Evolutionary conservation across 2,888 invertebrate species (phyloP).

Genomic region (Drosophila quinaria): DNA sequence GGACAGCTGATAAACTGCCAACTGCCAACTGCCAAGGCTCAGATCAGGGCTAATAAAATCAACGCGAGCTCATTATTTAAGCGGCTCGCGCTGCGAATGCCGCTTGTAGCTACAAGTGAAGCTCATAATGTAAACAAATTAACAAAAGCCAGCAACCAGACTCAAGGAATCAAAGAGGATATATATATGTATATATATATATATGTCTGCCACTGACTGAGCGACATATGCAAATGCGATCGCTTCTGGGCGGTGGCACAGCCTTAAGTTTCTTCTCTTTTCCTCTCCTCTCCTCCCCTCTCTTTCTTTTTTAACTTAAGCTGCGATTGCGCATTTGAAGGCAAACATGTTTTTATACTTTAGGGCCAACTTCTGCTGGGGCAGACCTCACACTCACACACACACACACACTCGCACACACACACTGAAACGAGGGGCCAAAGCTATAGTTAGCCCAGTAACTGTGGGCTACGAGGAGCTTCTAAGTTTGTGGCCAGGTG

Average conservation of each 20-base stretch:
- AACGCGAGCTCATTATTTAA: constrained; percentile 77
- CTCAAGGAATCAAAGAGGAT: constrained; percentile 7
- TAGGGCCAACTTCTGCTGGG: constrained; percentile 61
- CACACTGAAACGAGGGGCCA: not conserved
- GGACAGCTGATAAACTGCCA: constrained; percentile 22
- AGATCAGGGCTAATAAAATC: constrained; percentile 63
- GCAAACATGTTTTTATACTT: constrained; percentile 86
- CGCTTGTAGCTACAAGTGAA: constrained; percentile 82
- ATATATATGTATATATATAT: not conserved
- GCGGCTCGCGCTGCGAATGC: constrained; percentile 73
- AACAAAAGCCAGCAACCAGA: constrained; percentile 31
- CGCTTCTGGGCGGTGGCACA: constrained; percentile 82
- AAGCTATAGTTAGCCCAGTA: not conserved
- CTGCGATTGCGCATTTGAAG: constrained; percentile 84
- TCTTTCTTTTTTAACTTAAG: constrained; percentile 67
- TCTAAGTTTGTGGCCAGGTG: not conserved
- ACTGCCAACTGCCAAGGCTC: constrained; percentile 7
- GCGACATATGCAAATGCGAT: constrained; percentile 54
- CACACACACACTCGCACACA: constrained; percentile 1
- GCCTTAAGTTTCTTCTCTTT: constrained; percentile 59
- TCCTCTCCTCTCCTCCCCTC: too few species aligned
- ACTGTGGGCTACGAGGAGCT: not conserved
- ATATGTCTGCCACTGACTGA: constrained; percentile 14
- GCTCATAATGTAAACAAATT: constrained; percentile 85
- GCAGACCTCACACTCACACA: constrained; percentile 17